phyloP scores from a whole-genome alignment of 2,113 vertebrate species.

The Artemisiospiza belli region DNA sequence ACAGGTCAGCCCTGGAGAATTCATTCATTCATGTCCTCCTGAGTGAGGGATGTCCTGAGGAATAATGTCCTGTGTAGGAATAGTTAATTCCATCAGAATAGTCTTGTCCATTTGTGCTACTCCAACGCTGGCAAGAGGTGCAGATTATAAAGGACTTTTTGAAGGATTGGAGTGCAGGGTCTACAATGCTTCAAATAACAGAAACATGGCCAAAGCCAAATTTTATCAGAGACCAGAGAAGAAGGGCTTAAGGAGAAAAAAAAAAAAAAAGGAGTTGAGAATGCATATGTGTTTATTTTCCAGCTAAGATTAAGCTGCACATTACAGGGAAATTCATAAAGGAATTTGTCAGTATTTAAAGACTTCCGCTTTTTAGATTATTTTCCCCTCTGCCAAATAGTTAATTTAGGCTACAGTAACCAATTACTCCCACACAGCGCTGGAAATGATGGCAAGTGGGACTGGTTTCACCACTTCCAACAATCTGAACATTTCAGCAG shows the following conservation, averaged over 20 bases:
- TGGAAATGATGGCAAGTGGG: neutral
- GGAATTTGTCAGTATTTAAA: neutral
- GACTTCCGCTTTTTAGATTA: neutral
- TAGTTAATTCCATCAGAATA: neutral
- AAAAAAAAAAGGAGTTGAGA: neutral
- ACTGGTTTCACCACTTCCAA: neutral
- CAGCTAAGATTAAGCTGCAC: neutral
- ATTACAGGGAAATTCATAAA: neutral
- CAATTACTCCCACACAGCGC: neutral
- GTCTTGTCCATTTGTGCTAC: neutral
- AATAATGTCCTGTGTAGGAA: neutral
- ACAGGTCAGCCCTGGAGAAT: neutral
- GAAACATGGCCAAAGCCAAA: neutral
- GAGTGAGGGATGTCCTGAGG: neutral
- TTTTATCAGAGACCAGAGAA: neutral
- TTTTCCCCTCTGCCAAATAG: neutral
- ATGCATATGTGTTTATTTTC: neutral
- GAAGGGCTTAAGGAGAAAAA: neutral
- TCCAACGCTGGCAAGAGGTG: neutral
- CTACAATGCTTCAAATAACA: neutral
- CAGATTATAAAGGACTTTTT: neutral
- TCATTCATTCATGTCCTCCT: neutral
- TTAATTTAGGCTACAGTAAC: neutral
- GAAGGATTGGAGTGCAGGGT: neutral
- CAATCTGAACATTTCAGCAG: neutral